phyloP scores from a whole-genome alignment of 2,113 vertebrate species.

The Anser brachyrhynchus region DNA sequence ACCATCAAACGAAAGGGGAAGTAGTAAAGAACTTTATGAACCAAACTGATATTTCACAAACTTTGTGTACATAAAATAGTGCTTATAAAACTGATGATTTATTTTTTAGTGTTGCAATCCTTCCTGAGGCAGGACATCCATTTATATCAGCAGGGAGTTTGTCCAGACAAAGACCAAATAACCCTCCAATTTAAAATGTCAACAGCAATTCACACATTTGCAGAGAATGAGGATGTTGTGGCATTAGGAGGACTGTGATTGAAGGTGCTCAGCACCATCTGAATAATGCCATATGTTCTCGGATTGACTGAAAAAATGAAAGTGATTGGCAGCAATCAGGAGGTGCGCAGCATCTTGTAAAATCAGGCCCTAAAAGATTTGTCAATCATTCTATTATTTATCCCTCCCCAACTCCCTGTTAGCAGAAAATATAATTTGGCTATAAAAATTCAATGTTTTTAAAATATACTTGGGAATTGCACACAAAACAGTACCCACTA shows the following conservation, averaged over 20 bases:
- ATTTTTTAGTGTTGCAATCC: background rate
- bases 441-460: conserved; percentile 70
- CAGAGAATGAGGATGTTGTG: conserved; percentile 50
- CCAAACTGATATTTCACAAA: conserved; percentile 10
- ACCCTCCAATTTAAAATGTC: conserved; percentile 59
- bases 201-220: conserved; percentile 66
- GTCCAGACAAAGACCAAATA: conserved; percentile 63
- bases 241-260: conserved; percentile 59
- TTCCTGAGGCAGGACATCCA: conserved; percentile 18
- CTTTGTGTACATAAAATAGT: background rate
- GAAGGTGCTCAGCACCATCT: conserved; percentile 70
- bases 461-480: conserved; percentile 61
- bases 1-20: conserved; percentile 48
- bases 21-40: conserved; percentile 39
- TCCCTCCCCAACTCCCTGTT: conserved; percentile 18
- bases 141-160: conserved; percentile 31
- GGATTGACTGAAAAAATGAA: conserved; percentile 57
- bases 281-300: conserved; percentile 71
- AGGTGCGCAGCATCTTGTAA: conserved; percentile 69
- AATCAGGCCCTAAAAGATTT: conserved; percentile 66
- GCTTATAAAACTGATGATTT: conserved; percentile 26
- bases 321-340: conserved; percentile 68
- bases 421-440: conserved; percentile 71
- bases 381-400: conserved; percentile 72
- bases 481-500: conserved; percentile 58